Conservation (phyloP, 2,113 vertebrate species). For the Prochilodus magdalenae region DNA sequence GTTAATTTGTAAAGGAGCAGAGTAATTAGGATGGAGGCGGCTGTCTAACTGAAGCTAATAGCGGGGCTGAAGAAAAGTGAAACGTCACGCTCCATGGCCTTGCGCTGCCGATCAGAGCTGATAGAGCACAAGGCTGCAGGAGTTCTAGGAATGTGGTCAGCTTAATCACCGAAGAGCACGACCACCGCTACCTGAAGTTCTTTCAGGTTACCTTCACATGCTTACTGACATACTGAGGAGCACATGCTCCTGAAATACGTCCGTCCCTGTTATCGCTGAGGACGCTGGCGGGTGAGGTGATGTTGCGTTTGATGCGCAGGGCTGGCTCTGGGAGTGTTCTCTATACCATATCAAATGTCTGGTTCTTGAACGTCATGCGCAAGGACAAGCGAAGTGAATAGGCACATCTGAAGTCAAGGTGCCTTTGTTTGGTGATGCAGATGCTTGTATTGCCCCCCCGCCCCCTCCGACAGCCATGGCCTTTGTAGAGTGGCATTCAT, state of each 20-base stretch:
- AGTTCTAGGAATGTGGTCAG: conserved; percentile 19
- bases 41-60: conserved; percentile 47
- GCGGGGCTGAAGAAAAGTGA: conserved; percentile 37
- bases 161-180: conserved; percentile 3
- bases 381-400: conserved; percentile 21
- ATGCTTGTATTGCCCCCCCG: conserved; percentile 20
- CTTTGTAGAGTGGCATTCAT: conserved; percentile 50
- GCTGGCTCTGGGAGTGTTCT: neutral
- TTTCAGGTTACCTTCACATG: neutral
- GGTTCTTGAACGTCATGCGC: neutral
- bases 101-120: conserved; percentile 29
- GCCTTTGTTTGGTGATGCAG: conserved; percentile 42
- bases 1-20: conserved; percentile 62
- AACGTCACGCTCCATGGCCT: conserved; percentile 7
- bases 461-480: conserved; percentile 26
- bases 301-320: neutral
- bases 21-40: conserved; percentile 49
- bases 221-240: neutral
- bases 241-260: no score
- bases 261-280: no score
- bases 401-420: conserved; percentile 22
- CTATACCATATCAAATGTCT: conserved; percentile 5
- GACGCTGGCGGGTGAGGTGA: neutral
- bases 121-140: conserved; percentile 11
- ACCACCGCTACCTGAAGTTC: neutral